Base-by-base conservation (phyloP, 1,140 invertebrate genomes). In the Monomorium pharaonis region DNA sequence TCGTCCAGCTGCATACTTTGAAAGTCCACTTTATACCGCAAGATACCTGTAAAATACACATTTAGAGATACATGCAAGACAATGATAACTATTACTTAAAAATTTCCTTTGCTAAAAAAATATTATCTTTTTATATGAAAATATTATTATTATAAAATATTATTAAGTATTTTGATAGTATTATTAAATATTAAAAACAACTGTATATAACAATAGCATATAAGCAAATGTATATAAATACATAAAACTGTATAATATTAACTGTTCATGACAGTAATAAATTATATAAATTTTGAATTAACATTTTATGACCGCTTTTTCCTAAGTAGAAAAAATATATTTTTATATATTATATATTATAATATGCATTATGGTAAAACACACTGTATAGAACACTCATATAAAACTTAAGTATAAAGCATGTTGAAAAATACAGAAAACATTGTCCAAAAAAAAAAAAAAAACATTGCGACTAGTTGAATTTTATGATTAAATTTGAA, bases 1-100 rank as follows among this genome's bases (percentile, higher is more conserved):
- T 99, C 98, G 91, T 98, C 97, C 91, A 98, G 96, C 94, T 99
- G 98, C 96, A 99, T 97, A 94, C 97, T 98, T 94, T 99, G 98
- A 96, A 99, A 99, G 96, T 99, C 99, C 90, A 99, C 99, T 96
- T 99, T 99, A 96, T 99, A 99, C 88, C 99, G 98, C 91, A 99
- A 97, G 92, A 99, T 97, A 94, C 98, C 98, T 99, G 96, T 18
- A 96, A 96, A 95, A 93, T 91, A 92, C 86, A 91, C 27, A 47
- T 76, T 83, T 51, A 16, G 47, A 60, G 84, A 88, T 70, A 78
- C 27, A 47, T 65, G 27, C 51, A 67, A 62, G 42, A 54, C 27
- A 76, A 6, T 6, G 12, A 24, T 14, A 67, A 69, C 2, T 51
- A 44, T 83, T 7, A 9, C 7, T 74, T 70, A 58, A 58, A 47